Conservation (phyloP, 2,113 vertebrate species). For the Epinephelus cyanopodus region DNA sequence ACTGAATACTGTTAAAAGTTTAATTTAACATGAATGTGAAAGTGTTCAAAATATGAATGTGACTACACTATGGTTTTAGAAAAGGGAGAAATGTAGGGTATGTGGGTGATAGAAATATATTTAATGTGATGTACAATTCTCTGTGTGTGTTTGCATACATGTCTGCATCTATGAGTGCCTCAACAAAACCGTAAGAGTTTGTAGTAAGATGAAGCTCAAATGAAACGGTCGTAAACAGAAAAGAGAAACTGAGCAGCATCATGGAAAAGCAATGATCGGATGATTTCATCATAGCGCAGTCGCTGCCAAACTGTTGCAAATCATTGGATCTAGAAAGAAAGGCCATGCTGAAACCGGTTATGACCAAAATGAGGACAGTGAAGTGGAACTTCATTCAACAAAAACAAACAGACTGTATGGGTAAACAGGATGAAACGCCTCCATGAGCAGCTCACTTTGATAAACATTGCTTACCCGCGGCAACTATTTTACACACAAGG, state of each 20-base stretch:
- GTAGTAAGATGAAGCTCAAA: conserved; percentile 2
- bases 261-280: background rate
- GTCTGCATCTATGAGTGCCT: background rate
- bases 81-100: background rate
- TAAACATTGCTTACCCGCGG: background rate
- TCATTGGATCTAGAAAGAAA: conserved; percentile 1
- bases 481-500: background rate
- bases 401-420: background rate
- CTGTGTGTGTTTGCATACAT: background rate
- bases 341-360: background rate
- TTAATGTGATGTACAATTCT: background rate
- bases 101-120: background rate
- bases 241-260: background rate
- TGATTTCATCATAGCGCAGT: background rate
- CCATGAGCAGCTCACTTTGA: background rate
- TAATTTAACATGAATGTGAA: background rate
- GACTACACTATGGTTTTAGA: background rate
- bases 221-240: background rate
- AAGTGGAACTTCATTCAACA: background rate
- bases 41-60: background rate
- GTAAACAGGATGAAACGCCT: background rate
- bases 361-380: background rate
- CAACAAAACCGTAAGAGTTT: background rate
- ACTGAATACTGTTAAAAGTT: background rate
- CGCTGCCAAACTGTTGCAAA: conserved; percentile 5